Evolutionary conservation across 1,140 invertebrate genomes (phyloP), one percentile per base, ranked within the genome.

Genomic region (Potamilus streckersoni): DNA sequence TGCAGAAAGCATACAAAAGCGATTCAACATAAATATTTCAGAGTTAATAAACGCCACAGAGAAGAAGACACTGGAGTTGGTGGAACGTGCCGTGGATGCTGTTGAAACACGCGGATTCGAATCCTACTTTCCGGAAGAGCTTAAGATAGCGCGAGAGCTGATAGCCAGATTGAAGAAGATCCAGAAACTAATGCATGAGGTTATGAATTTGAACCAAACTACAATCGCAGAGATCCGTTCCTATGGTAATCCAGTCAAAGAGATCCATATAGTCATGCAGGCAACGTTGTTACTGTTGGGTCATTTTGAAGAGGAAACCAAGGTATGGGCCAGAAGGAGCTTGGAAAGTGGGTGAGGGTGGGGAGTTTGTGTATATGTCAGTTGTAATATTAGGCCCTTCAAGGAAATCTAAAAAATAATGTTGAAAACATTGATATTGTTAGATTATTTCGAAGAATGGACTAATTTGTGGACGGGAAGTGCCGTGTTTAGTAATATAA

Each of bases 191-290:
- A 80, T 81, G 20, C 82, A 83, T 38, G 78, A 80, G 56, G 82
- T 83, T 15, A 77, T 83, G 78, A 79, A 78, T 5, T 16, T 85
- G 27, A 73, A 85, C 57, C 81, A 84, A 61, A 76, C 70, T 57
- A 80, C 80, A 19, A 80, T 83, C 31, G 77, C 82, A 6, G 83
- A 84, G 69, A 80, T 84, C 59, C 71, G 73, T 1, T 78, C 76
- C 4, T 84, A 82, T 56, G 60, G 75, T 13, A 77, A 77, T 69
- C 83, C 83, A 20, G 72, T 73, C 5, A 74, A 69, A 2, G 80
- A 77, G 58, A 76, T 83, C 23, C 79, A 80, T 31, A 71, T 66
- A 12, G 80, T 84, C 6, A 84, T 84, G 82, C 73, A 74, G 65
- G 82, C 79, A 58, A 75, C 80, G 2, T 68, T 84, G 12, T n/a